Evolutionary conservation across 2,113 vertebrate genomes (phyloP).

Genomic region (Morone chrysops): DNA sequence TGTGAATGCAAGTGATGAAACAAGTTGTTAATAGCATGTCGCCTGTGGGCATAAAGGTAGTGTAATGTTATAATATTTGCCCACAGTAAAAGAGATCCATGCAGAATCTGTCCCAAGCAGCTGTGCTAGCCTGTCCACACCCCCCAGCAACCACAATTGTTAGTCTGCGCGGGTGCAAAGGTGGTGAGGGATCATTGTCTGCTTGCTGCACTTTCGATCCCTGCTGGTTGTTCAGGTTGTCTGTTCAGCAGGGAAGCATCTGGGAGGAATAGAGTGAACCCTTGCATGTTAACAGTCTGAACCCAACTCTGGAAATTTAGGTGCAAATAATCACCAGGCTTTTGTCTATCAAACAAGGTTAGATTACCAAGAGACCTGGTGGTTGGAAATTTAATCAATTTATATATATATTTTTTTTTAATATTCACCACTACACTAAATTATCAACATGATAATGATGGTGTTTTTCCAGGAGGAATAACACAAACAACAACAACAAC

Average conservation of each 20-base stretch:
- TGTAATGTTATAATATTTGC: conserved; percentile 8
- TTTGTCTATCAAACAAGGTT: neutral
- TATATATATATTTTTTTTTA: neutral
- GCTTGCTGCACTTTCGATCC: conserved; percentile 4
- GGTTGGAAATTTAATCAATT: neutral
- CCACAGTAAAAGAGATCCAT: conserved; percentile 1
- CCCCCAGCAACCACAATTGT: conserved; percentile 15
- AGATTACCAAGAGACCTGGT: neutral
- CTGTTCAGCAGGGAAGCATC: conserved; percentile 1
- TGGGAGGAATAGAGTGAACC: neutral
- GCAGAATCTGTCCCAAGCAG: neutral
- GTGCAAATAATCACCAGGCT: neutral
- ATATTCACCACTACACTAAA: neutral
- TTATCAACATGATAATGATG: neutral
- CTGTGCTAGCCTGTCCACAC: neutral
- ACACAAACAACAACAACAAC: neutral
- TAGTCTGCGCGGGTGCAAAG: neutral
- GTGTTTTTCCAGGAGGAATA: neutral
- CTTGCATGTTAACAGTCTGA: neutral
- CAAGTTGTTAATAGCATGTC: neutral
- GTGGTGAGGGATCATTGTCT: conserved; percentile 31
- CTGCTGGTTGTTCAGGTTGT: conserved; percentile 18
- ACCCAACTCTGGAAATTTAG: neutral
- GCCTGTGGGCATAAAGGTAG: neutral
- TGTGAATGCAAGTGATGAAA: neutral